Conservation (phyloP, 2,888 invertebrate genomes). For the Papilio protenor region DNA sequence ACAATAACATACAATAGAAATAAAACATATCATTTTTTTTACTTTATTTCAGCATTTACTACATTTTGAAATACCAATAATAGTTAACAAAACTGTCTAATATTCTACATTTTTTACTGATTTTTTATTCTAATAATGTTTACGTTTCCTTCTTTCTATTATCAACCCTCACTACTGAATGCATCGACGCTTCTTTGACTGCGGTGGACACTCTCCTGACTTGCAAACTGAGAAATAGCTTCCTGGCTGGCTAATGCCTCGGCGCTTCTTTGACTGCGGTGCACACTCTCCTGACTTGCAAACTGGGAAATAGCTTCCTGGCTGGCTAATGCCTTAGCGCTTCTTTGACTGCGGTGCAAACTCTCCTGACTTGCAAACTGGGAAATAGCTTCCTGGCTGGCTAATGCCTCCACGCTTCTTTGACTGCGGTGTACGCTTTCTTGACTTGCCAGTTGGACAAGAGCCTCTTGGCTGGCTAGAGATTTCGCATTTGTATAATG, state of each 20-base stretch:
- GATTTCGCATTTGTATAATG: constrained; percentile 8
- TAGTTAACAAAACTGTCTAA: not conserved
- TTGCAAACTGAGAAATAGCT: not conserved
- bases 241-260: constrained; percentile 11
- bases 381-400: constrained; percentile 7
- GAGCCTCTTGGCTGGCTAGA: constrained; percentile 11
- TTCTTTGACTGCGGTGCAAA: constrained; percentile 4
- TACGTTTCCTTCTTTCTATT: not conserved
- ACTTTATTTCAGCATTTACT: not conserved
- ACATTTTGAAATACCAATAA: not conserved
- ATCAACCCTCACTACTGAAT: not conserved
- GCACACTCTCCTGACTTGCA: not conserved
- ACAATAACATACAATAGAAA: not conserved
- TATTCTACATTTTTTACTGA: not conserved
- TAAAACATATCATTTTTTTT: not conserved
- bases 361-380: constrained; percentile 16
- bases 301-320: not conserved
- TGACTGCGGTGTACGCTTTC: not conserved
- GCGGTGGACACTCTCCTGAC: not conserved
- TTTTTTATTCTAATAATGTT: not conserved
- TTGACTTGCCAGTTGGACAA: constrained; percentile 10
- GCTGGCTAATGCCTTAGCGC: constrained; percentile 5
- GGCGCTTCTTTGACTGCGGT: not conserved
- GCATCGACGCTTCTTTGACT: constrained; percentile 3
- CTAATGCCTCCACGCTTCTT: constrained; percentile 10